Evolutionary conservation across 2,113 vertebrate genomes (phyloP).

Genomic region (Lampris incognitus): DNA sequence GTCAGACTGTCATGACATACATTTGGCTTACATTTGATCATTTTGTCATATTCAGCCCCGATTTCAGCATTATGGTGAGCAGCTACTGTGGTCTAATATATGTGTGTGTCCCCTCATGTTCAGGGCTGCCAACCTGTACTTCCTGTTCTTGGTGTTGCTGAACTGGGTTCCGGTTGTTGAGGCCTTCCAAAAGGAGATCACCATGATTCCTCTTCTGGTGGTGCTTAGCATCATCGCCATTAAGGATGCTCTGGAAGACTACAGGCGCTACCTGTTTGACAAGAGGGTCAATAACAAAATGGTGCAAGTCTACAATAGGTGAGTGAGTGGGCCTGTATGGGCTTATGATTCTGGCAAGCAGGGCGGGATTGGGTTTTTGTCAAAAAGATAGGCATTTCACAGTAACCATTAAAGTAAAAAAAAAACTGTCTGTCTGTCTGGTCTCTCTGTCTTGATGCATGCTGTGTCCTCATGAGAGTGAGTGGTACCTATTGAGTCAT

Average conservation of each 20-base stretch:
- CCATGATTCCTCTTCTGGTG: slow-evolving; percentile 93
- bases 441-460: too few species aligned
- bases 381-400: too few species aligned
- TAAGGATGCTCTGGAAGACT: slow-evolving; percentile 96
- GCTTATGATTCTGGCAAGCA: not conserved
- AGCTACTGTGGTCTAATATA: not conserved
- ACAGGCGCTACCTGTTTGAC: slow-evolving; percentile 91
- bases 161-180: slow-evolving; percentile 98
- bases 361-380: too few species aligned
- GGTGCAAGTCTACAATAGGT: slow-evolving; percentile 84
- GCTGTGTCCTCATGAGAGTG: too few species aligned
- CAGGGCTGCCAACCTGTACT: slow-evolving; percentile 96
- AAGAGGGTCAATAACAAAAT: slow-evolving; percentile 91
- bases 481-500: too few species aligned
- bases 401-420: too few species aligned
- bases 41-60: not conserved
- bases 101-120: slow-evolving; percentile 24
- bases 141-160: slow-evolving; percentile 91
- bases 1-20: too few species aligned
- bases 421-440: too few species aligned
- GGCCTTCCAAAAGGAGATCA: slow-evolving; percentile 98
- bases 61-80: too few species aligned
- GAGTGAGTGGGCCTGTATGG: slow-evolving; percentile 80
- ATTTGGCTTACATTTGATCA: not conserved
- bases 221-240: slow-evolving; percentile 92